A percentile compares a stretch with the other conserved stretches of the same genome.
These are phyloP conservation scores for Gnathonemus longibarbis DNA, from an alignment of 2,113 vertebrate genomes.

Conservation along the genomic window DNA sequence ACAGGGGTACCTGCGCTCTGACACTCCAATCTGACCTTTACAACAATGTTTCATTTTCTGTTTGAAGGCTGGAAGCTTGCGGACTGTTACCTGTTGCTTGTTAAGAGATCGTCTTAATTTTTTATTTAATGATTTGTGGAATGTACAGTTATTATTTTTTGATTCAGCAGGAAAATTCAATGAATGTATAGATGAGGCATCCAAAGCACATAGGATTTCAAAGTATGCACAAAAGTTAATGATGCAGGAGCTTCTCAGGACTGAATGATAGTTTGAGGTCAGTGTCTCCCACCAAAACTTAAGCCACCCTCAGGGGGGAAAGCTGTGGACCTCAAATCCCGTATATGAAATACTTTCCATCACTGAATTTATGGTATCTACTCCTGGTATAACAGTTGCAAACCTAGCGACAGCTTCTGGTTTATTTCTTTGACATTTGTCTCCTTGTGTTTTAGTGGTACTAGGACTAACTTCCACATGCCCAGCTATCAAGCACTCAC, in stretches of 20 bases:
- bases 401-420: not conserved
- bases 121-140: not conserved
- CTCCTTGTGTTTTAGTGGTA: not conserved
- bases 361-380: not conserved
- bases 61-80: slow-evolving; percentile 25
- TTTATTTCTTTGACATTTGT: not conserved
- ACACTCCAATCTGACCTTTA: slow-evolving; percentile 34
- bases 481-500: not conserved
- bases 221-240: not conserved
- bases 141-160: not conserved
- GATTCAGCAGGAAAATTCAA: not conserved
- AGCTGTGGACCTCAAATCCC: not conserved
- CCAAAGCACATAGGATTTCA: not conserved
- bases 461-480: not conserved
- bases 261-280: not conserved
- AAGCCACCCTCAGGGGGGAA: not conserved
- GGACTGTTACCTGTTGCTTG: not conserved
- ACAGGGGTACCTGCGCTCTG: slow-evolving; percentile 31
- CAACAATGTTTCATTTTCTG: slow-evolving; percentile 20
- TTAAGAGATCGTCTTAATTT: not conserved
- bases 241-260: not conserved
- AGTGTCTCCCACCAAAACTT: not conserved
- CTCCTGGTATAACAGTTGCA: not conserved
- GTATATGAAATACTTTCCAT: not conserved
- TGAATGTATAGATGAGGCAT: not conserved